Evolutionary conservation across 2,113 vertebrate genomes (phyloP).

Genomic region (Pseudorectes ferrugineus): DNA sequence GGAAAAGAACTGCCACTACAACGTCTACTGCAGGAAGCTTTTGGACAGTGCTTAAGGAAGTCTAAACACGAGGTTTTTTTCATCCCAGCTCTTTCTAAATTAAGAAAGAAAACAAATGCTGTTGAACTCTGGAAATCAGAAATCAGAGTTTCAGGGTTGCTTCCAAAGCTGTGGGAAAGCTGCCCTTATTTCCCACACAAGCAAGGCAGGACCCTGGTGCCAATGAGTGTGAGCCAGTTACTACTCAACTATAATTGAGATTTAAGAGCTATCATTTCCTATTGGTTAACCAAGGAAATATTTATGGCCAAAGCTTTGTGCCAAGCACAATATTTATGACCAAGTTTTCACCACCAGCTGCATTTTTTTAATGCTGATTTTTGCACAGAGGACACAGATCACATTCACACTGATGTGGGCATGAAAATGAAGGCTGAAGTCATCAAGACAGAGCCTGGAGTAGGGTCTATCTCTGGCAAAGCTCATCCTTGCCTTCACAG

Average conservation of each 20-base stretch:
- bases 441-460: neutral
- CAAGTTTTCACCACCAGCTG: slow-evolving; percentile 11
- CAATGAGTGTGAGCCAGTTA: slow-evolving; percentile 24
- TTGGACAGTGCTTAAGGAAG: neutral
- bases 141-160: neutral
- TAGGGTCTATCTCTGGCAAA: neutral
- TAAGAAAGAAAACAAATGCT: neutral
- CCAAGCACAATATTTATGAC: slow-evolving; percentile 63
- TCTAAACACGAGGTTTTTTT: neutral
- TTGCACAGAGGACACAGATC: neutral
- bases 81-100: neutral
- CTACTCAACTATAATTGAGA: slow-evolving; percentile 49
- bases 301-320: slow-evolving; percentile 47
- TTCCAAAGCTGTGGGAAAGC: slow-evolving; percentile 10
- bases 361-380: neutral
- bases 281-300: slow-evolving; percentile 61
- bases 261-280: slow-evolving; percentile 55
- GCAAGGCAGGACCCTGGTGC: slow-evolving; percentile 1
- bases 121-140: neutral
- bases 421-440: neutral
- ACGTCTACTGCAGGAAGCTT: neutral
- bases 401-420: neutral
- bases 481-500: neutral
- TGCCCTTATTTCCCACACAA: neutral
- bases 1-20: neutral